phyloP scores from a whole-genome alignment of 2,888 invertebrate species.

The Brachyptera risi region DNA sequence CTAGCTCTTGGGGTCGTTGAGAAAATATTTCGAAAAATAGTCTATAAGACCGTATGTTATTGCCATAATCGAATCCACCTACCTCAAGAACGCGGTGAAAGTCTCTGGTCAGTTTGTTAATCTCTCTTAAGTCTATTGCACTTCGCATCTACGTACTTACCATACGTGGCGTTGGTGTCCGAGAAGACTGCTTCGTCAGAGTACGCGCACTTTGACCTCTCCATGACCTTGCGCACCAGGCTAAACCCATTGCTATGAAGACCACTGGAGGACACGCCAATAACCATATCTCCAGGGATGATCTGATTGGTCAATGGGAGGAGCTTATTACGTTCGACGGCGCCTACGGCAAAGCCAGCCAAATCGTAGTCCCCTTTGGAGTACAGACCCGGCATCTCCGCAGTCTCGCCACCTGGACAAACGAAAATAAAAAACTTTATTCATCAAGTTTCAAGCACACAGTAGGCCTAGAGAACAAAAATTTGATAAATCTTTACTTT shows the following conservation, averaged over 20 bases:
- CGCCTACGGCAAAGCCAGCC: slow-evolving; percentile 94
- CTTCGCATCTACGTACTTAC: slow-evolving; percentile 47
- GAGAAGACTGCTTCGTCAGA: slow-evolving; percentile 69
- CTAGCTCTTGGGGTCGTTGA: no score
- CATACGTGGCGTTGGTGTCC: slow-evolving; percentile 59
- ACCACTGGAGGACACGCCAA: slow-evolving; percentile 86
- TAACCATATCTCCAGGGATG: slow-evolving; percentile 68
- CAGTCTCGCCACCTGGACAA: slow-evolving; percentile 77
- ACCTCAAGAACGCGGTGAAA: no score
- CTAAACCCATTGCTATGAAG: slow-evolving; percentile 95
- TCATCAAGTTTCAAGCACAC: no score
- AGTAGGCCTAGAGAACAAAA: no score
- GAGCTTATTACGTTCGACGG: slow-evolving; percentile 72
- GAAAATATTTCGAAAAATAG: no score
- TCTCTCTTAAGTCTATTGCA: no score
- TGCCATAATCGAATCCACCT: no score
- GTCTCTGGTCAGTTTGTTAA: no score
- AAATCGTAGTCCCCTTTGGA: slow-evolving; percentile 83
- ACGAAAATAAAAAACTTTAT: no score
- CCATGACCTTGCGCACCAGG: slow-evolving; percentile 74
- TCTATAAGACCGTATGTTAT: no score
- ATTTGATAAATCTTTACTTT: no score
- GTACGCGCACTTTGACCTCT: slow-evolving; percentile 60
- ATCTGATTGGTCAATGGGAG: slow-evolving; percentile 68
- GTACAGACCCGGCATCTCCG: slow-evolving; percentile 97